Evolutionary conservation across 2,113 vertebrate genomes (phyloP), one percentile per base, ranked within the genome.

Genomic region (Elachura formosa): DNA sequence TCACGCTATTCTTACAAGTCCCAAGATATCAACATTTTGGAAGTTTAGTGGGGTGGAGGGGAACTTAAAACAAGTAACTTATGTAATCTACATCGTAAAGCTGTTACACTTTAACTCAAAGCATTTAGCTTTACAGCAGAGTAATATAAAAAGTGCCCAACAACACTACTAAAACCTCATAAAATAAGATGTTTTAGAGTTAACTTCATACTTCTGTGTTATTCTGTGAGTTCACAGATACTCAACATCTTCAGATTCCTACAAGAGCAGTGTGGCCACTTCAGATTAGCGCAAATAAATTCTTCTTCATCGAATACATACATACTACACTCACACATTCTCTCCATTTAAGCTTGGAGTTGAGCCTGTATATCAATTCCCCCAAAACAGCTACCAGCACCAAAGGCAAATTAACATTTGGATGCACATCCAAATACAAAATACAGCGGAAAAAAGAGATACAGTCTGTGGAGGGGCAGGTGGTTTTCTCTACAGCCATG

Each of bases 101-200:
- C 61, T 86, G 94, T 86, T 91, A 81, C 59, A 67, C 51, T 89
- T 95, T 69, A 93, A 88, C 88, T 88, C 46, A 15, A 63, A 55
- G 43, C 31, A 86, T 63, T 87, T 51, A 69, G 34, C 21, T 74
- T 71, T 84, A 90, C 0, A 0, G 62, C 64, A 71, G 22, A 84
- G 48, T 48, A 56, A 71, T 56, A 84, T 7, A 62, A 88, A 61
- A 87, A 71, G n/a, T 40, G 25, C 49, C 78, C 24, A 88, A 69
- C n/a, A 73, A 16, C 28, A 45, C 14, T 74, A 55, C 12, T 33
- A 85, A 93, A 87, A 67, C 36, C 40, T 76, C 31, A 23, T 20
- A 48, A 84, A 69, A 74, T 23, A 24, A 64, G 26, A 73, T 41
- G 56, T 34, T 90, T 80, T 31, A 48, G 21, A 85, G n/a, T 24